These are phyloP conservation scores for Camelus bactrianus DNA, from an alignment of 2,113 vertebrate species.

Conservation along the genomic window DNA sequence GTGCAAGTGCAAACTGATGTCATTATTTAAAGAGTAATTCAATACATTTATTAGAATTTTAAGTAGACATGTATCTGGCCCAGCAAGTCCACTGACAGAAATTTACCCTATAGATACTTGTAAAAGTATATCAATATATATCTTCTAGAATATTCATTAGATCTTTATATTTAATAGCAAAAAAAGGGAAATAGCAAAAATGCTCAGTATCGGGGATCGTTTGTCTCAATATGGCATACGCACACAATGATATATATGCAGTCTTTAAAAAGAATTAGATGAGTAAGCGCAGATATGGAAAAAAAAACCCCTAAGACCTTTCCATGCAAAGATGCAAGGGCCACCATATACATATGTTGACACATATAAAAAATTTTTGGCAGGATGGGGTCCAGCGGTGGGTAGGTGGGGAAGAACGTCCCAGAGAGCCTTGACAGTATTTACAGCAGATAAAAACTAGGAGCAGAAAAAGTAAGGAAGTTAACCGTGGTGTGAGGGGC, in stretches of 20 bases:
- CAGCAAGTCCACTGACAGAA: background rate
- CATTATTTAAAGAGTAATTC: background rate
- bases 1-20: background rate
- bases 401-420: background rate
- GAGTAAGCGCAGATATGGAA: background rate
- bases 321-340: background rate
- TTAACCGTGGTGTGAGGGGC: accelerated
- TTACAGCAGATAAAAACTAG: background rate
- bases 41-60: conserved; percentile 8
- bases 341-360: background rate
- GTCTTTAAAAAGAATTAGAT: background rate
- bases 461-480: background rate
- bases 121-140: background rate
- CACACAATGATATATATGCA: background rate
- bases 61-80: background rate
- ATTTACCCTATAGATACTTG: background rate
- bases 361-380: background rate
- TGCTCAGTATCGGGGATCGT: background rate
- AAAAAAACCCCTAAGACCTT: background rate
- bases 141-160: background rate
- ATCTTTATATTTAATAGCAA: background rate
- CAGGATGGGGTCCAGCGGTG: background rate
- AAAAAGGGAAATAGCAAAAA: background rate
- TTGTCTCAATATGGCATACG: background rate
- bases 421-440: background rate